Evolutionary conservation across 2,888 invertebrate species (phyloP).

Genomic region (Xylocampa areola): DNA sequence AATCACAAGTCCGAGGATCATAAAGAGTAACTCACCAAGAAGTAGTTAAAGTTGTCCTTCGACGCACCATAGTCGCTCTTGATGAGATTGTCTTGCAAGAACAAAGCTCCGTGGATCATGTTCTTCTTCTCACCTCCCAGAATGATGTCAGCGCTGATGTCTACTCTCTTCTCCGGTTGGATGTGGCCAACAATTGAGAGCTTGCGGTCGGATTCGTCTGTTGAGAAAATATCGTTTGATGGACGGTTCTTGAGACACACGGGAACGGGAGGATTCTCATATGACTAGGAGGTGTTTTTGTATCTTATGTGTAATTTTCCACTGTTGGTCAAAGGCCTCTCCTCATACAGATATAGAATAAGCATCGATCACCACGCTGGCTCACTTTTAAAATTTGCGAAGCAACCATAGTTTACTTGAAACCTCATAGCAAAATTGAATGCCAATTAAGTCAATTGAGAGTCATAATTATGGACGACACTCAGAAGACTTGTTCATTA

Average conservation of each 20-base stretch:
- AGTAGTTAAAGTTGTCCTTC: constrained; percentile 90
- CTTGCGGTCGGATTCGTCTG: constrained; percentile 87
- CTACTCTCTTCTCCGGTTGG: constrained; percentile 90
- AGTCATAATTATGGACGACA: background rate
- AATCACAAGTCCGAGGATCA: too few species aligned
- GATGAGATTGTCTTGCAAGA: constrained; percentile 91
- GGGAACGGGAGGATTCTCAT: too few species aligned
- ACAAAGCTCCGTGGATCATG: constrained; percentile 89
- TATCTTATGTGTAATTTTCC: background rate
- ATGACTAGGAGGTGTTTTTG: too few species aligned
- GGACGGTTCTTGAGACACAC: background rate
- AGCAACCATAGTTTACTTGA: too few species aligned
- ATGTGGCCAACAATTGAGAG: constrained; percentile 88
- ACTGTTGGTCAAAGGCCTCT: too few species aligned
- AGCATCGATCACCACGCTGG: too few species aligned
- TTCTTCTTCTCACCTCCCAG: constrained; percentile 89
- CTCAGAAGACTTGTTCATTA: constrained; percentile 2
- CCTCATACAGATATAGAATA: too few species aligned
- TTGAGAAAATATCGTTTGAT: background rate
- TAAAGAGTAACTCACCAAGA: constrained; percentile 88
- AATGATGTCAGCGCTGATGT: constrained; percentile 89
- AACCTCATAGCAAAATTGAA: constrained; percentile 5
- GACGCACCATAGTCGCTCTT: constrained; percentile 91
- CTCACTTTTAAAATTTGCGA: too few species aligned
- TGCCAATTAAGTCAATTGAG: constrained; percentile 18